Evolutionary conservation across 1,140 invertebrate genomes (phyloP), one percentile per base, ranked within the genome.

Genomic region (Pseudomyrmex dendroicus): DNA sequence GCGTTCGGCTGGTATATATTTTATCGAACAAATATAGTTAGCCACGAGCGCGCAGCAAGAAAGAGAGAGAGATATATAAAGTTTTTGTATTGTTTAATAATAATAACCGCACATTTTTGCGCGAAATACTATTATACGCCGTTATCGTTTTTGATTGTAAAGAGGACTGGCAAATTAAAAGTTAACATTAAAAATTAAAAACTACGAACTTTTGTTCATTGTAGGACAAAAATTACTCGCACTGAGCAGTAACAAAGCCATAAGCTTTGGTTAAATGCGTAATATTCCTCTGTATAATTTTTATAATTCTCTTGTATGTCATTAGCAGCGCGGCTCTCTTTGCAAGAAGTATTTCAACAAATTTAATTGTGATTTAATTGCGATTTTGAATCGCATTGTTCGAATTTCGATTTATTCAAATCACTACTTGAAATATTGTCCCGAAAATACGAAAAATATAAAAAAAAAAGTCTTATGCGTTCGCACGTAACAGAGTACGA

Each of bases 31-130:
- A 66, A 54, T 25, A 57, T 46, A 35, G 62, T 54, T 5, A 1
- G 5, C 4, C 25, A 17, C 25, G 2, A 56, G 5, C 35, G 35
- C 35, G 35, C 35, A n/a, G 13, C 35, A 15, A 46, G 35, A 35
- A 35, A 35, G 5, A 35, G 35, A 35, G 5, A 35, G 0, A 35
- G 0, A 35, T 35, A 4, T 17, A 22, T 20, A 17, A 5, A 15
- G 68, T 25, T 78, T 59, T 59, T 78, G 25, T 78, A 48, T 22
- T 44, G 9, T 70, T 78, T 48, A 70, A 70, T 17, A 13, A 59
- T 17, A 46, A 46, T 10, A 0, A 12, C 50, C 15, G 35, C 5
- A 35, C 35, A 50, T 50, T 12, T 48, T 35, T 35, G 35, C 35
- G 48, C 13, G 1, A 57, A 57, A 25, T 2, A 46, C 5, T 10